Evolutionary conservation across 2,888 invertebrate genomes (phyloP).

Genomic region (Agrotis puta): DNA sequence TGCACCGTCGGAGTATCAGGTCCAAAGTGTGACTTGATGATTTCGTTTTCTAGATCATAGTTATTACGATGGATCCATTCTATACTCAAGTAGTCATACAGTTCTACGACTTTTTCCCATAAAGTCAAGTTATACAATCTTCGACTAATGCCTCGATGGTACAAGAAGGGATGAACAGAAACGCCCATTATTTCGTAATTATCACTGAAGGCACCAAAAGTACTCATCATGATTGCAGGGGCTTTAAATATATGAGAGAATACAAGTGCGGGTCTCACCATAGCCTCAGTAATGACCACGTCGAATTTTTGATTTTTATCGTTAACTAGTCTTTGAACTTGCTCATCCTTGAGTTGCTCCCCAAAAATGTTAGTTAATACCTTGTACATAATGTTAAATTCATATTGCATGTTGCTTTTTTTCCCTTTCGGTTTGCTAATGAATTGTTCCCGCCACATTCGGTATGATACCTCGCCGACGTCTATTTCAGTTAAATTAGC

Average conservation of each 20-base stretch:
- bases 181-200: constrained; percentile 67
- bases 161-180: constrained; percentile 69
- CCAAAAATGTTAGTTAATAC: constrained; percentile 8
- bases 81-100: constrained; percentile 30
- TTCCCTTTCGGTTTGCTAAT: constrained; percentile 43
- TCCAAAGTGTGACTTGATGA: constrained; percentile 36
- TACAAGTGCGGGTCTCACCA: constrained; percentile 61
- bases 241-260: constrained; percentile 71
- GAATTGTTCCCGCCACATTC: constrained; percentile 52
- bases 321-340: constrained; percentile 30
- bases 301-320: constrained; percentile 56
- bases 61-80: constrained; percentile 12
- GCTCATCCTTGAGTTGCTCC: constrained; percentile 17
- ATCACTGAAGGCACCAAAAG: constrained; percentile 63
- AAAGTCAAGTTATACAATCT: constrained; percentile 48
- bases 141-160: constrained; percentile 50
- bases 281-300: constrained; percentile 74
- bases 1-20: constrained; percentile 33
- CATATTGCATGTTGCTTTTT: constrained; percentile 14
- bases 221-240: constrained; percentile 77
- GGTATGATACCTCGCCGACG: constrained; percentile 71
- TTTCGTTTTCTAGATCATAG: constrained; percentile 20
- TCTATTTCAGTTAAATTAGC: constrained; percentile 81
- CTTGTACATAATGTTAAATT: constrained; percentile 18
- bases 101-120: constrained; percentile 55